phyloP scores from a whole-genome alignment of 2,797 vertebrate genomes.

The Darevskia nairensis region DNA sequence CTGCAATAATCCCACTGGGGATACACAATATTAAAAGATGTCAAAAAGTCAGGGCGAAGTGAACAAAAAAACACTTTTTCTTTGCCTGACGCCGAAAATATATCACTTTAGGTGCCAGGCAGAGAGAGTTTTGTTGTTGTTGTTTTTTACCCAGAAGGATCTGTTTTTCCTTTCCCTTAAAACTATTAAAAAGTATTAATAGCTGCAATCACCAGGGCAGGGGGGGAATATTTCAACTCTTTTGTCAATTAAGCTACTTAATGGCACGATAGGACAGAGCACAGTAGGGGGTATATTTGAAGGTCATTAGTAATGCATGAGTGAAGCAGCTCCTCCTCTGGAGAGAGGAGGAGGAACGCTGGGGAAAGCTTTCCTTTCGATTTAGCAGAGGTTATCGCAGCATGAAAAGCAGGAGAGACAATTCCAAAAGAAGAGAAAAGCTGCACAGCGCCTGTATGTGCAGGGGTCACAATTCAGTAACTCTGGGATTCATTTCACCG shows the following conservation, averaged over 20 bases:
- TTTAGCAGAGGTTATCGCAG: background rate
- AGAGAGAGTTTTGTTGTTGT: background rate
- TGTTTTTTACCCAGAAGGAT: background rate
- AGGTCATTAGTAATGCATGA: background rate
- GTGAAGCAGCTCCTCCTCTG: background rate
- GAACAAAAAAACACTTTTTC: no score
- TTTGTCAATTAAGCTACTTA: constrained; percentile 24
- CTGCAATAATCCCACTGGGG: no score
- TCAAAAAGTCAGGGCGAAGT: no score
- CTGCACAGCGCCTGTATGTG: background rate
- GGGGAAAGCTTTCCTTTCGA: background rate
- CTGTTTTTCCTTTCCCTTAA: background rate
- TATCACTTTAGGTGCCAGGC: no score
- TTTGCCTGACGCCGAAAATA: no score
- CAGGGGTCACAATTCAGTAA: background rate
- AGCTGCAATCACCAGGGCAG: background rate
- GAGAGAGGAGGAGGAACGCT: background rate
- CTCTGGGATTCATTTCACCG: background rate
- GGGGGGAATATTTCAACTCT: constrained; percentile 8
- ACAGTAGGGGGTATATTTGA: background rate
- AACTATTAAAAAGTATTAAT: constrained; percentile 13
- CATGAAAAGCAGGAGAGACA: background rate
- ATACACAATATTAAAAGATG: no score
- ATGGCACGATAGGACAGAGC: background rate
- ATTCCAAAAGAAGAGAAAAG: background rate